Evolutionary conservation across 2,113 vertebrate species (phyloP).

Genomic region (Limanda limanda): DNA sequence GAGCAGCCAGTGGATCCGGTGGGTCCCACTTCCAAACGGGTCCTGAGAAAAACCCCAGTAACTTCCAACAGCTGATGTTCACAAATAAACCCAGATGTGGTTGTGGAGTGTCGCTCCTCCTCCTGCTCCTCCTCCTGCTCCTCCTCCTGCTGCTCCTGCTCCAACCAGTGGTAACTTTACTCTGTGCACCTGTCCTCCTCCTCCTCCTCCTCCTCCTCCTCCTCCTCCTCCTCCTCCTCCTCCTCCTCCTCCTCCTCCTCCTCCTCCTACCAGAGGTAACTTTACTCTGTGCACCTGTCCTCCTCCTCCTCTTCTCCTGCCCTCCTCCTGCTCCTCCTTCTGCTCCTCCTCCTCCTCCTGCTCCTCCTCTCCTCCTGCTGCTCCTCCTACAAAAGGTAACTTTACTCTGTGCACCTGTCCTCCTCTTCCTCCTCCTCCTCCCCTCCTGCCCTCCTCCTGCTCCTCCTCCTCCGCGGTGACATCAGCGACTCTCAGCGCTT

Average conservation of each 20-base stretch:
- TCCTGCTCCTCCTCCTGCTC: neutral
- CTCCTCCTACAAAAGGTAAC: slow-evolving; percentile 35
- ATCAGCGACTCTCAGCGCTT: slow-evolving; percentile 69
- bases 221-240: slow-evolving; percentile 26
- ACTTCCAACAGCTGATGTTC: too few relatives aligned
- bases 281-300: slow-evolving; percentile 76
- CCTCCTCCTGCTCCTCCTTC: slow-evolving; percentile 51
- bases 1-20: too few relatives aligned
- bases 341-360: neutral
- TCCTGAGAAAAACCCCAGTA: too few relatives aligned
- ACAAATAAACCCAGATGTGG: neutral
- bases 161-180: slow-evolving; percentile 47
- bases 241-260: slow-evolving; percentile 38
- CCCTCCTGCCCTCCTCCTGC: slow-evolving; percentile 58
- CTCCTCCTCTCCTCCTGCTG: too few relatives aligned
- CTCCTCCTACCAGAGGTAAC: slow-evolving; percentile 56
- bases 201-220: slow-evolving; percentile 53
- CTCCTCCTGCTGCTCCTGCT: neutral
- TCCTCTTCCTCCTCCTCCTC: neutral
- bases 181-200: slow-evolving; percentile 74
- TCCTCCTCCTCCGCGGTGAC: slow-evolving; percentile 63
- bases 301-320: neutral
- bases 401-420: slow-evolving; percentile 76
- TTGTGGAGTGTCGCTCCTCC: neutral
- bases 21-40: too few relatives aligned